phyloP scores from a whole-genome alignment of 2,797 vertebrate species.

The Coccyzus lansbergi region DNA sequence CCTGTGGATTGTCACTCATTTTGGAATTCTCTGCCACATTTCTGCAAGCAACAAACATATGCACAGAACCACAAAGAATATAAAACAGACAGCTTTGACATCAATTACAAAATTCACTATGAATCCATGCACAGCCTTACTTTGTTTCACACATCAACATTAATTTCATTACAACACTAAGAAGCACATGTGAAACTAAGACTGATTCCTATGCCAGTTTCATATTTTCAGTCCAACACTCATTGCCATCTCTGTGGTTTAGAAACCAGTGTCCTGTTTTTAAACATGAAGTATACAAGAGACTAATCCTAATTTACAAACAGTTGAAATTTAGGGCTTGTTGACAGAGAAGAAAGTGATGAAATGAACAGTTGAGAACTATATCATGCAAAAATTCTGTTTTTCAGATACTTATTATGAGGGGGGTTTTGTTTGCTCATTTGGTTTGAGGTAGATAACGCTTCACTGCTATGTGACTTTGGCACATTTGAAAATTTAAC shows the following conservation, averaged over 20 bases:
- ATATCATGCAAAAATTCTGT: background rate
- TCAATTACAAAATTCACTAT: slow-evolving; percentile 36
- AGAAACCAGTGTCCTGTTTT: background rate
- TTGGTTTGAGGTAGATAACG: background rate
- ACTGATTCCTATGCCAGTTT: background rate
- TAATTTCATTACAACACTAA: background rate
- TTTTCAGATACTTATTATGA: background rate
- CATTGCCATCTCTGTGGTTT: background rate
- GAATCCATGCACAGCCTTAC: slow-evolving; percentile 4
- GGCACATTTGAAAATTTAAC: background rate
- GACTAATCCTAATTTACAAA: background rate
- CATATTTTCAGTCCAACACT: background rate
- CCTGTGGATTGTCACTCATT: background rate
- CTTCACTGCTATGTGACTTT: background rate
- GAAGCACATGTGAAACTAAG: background rate
- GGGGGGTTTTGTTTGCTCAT: background rate
- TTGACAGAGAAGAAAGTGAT: background rate
- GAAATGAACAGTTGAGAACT: background rate
- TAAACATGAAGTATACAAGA: background rate
- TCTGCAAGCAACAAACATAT: background rate
- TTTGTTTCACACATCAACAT: slow-evolving; percentile 49
- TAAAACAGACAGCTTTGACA: slow-evolving; percentile 30
- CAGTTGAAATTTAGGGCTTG: background rate
- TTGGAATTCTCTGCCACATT: background rate
- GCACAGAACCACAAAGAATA: slow-evolving; percentile 24